Evolutionary conservation across 1,140 invertebrate species (phyloP).

Genomic region (Drosophila arizonae): DNA sequence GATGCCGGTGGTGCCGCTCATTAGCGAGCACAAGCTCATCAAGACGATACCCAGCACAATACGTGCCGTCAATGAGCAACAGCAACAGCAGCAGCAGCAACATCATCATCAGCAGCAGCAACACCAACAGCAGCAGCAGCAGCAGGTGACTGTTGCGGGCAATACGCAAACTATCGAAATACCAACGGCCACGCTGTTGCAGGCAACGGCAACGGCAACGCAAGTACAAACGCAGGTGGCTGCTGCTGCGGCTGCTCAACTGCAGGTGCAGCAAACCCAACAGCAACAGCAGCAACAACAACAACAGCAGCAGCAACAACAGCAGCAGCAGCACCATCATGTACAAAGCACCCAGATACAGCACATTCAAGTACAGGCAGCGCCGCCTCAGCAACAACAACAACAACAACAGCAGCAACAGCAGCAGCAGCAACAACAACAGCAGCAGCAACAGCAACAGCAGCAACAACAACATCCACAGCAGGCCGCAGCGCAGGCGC

Average conservation of each 20-base stretch:
- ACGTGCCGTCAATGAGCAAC: slow-evolving; percentile 73
- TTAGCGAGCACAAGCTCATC: slow-evolving; percentile 80
- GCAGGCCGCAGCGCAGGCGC: slow-evolving; percentile 54
- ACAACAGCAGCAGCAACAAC: slow-evolving; percentile 57
- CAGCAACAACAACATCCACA: slow-evolving; percentile 49
- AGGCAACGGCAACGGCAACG: slow-evolving; percentile 57
- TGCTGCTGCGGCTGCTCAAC: slow-evolving; percentile 49
- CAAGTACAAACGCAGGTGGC: slow-evolving; percentile 69
- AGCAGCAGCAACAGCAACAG: slow-evolving; percentile 34
- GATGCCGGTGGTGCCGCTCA: slow-evolving; percentile 64
- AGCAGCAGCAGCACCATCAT: slow-evolving; percentile 64
- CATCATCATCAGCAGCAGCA: slow-evolving; percentile 44
- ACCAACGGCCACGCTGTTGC: slow-evolving; percentile 71
- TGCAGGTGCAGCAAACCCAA: slow-evolving; percentile 53
- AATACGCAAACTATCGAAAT: slow-evolving; percentile 80
- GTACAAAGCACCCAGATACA: slow-evolving; percentile 75
- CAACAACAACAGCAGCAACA: slow-evolving; percentile 47
- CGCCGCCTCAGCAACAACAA: slow-evolving; percentile 57
- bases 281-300: slow-evolving; percentile 50
- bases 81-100: slow-evolving; percentile 55
- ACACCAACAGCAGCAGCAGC: slow-evolving; percentile 42
- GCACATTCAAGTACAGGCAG: slow-evolving; percentile 71
- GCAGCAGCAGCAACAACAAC: slow-evolving; percentile 45
- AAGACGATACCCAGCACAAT: slow-evolving; percentile 82
- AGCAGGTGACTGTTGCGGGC: slow-evolving; percentile 37